Conservation (phyloP, 1,140 invertebrate genomes). For the Saxidomus purpurata region DNA sequence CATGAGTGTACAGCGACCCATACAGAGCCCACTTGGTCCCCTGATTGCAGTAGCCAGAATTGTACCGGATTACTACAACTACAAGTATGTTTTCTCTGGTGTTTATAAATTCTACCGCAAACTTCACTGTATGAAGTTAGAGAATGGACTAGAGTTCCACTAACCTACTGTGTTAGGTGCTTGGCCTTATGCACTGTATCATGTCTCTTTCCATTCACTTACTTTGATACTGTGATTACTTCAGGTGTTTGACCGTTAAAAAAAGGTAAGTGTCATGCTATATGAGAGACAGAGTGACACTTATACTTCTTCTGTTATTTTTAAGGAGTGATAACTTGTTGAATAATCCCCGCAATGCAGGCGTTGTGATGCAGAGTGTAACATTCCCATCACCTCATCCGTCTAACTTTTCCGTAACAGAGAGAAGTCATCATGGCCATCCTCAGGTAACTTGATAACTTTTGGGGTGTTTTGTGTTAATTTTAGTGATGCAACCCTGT, state of each 20-base stretch:
- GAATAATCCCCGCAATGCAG: conserved; percentile 73
- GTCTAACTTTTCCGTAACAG: conserved; percentile 71
- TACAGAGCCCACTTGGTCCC: conserved; percentile 79
- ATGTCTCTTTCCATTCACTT: too few relatives aligned
- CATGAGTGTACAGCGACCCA: conserved; percentile 74
- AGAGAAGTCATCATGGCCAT: conserved; percentile 73
- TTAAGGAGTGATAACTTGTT: conserved; percentile 72
- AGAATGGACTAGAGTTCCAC: too few relatives aligned
- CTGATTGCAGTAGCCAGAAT: conserved; percentile 83
- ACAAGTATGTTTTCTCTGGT: conserved; percentile 73
- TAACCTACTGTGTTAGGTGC: too few relatives aligned
- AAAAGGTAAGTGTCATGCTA: too few relatives aligned
- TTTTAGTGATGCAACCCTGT: too few relatives aligned
- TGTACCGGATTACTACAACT: conserved; percentile 83
- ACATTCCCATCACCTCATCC: conserved; percentile 79
- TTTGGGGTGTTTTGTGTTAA: too few relatives aligned
- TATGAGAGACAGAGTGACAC: too few relatives aligned
- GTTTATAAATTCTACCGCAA: neutral
- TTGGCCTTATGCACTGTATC: too few relatives aligned
- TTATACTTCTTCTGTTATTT: neutral
- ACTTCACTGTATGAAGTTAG: too few relatives aligned
- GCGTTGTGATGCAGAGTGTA: conserved; percentile 76
- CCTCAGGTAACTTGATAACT: conserved; percentile 73
- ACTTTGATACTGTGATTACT: too few relatives aligned
- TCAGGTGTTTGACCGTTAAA: too few relatives aligned